These are phyloP conservation scores for Dufourea novaeangliae DNA, from an alignment of 1,140 invertebrate species.

Conservation along the genomic window DNA sequence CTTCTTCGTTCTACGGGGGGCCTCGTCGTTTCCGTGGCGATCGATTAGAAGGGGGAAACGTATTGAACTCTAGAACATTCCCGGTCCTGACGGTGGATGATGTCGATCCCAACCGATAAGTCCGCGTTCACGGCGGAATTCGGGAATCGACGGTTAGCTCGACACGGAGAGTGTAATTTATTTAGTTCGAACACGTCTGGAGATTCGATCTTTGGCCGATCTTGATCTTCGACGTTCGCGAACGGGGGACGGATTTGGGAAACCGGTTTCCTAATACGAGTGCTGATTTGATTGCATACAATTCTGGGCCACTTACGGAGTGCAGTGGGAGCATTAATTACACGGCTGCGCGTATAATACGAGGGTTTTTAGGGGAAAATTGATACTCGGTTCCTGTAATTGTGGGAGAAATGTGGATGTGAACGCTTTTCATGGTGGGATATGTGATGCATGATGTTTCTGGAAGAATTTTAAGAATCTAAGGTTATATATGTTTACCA, in stretches of 20 bases:
- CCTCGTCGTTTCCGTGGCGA: background rate
- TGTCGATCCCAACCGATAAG: background rate
- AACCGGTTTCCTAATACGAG: background rate
- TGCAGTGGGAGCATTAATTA: no score
- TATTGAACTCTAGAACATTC: background rate
- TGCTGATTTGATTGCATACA: no score
- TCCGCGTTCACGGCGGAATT: background rate
- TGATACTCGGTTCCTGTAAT: no score
- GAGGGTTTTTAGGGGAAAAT: no score
- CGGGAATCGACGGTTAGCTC: background rate
- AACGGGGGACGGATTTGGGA: background rate
- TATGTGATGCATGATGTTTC: no score
- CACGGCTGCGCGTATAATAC: no score
- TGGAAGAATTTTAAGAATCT: no score
- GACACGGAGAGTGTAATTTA: background rate
- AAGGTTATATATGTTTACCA: no score
- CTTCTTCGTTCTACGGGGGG: conserved; percentile 26
- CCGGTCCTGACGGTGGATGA: background rate
- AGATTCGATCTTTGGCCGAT: background rate
- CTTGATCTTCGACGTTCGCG: background rate
- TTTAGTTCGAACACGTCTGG: background rate
- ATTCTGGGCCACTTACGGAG: no score
- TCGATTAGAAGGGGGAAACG: background rate
- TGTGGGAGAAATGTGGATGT: no score
- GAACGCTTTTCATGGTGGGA: no score